Conservation (phyloP, 53 echinoderm and acorn worm genomes). For the Arbacia lixula region DNA sequence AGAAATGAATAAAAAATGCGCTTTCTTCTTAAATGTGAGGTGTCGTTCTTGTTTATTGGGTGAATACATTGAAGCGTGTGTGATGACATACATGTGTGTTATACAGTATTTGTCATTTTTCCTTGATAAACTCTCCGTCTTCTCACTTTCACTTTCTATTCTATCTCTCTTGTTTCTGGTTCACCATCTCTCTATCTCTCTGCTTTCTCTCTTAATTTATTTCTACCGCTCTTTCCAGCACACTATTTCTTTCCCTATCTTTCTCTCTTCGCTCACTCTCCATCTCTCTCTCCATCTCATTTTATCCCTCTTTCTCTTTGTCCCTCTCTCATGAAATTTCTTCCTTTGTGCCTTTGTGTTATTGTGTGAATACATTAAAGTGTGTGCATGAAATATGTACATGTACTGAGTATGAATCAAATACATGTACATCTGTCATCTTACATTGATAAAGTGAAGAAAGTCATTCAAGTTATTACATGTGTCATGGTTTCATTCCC, state of each 20-base stretch:
- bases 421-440: too few relatives aligned
- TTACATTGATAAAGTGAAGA: too few relatives aligned
- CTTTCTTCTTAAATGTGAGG: slow-evolving; percentile 17
- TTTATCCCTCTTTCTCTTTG: too few relatives aligned
- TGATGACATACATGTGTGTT: neutral
- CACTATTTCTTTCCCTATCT: neutral
- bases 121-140: neutral
- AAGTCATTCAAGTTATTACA: too few relatives aligned
- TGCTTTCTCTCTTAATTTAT: neutral
- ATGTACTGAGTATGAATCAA: too few relatives aligned
- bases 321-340: too few relatives aligned
- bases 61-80: neutral
- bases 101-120: neutral
- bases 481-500: too few relatives aligned
- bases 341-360: too few relatives aligned
- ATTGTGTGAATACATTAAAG: too few relatives aligned
- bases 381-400: too few relatives aligned
- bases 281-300: neutral
- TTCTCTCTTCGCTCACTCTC: neutral
- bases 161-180: neutral
- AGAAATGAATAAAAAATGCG: slow-evolving; percentile 16
- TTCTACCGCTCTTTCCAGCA: neutral
- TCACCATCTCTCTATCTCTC: neutral
- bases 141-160: neutral
- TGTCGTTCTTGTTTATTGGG: neutral